Conservation (phyloP, 2,888 invertebrate species). For the Apodemia hepburni region DNA sequence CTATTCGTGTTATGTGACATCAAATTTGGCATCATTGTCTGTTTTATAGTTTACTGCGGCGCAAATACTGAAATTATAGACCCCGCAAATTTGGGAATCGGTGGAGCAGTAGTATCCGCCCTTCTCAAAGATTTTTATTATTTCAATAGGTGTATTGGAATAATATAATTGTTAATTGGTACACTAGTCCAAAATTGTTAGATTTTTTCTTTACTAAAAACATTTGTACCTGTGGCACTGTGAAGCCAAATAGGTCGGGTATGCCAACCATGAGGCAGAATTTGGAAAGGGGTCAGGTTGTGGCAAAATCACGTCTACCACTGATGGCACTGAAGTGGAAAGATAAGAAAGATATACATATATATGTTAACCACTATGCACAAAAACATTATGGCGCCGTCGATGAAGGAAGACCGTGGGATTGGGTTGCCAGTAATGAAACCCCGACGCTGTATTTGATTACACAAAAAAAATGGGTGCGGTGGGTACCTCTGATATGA, state of each 20-base stretch:
- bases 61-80: conserved; percentile 28
- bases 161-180: conserved; percentile 35
- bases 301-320: too few species aligned
- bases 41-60: conserved; percentile 35
- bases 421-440: conserved; percentile 2
- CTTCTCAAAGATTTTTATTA: conserved; percentile 31
- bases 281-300: too few species aligned
- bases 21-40: conserved; percentile 31
- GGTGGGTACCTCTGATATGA: not conserved
- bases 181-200: conserved; percentile 32
- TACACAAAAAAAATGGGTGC: not conserved
- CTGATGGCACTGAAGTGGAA: not conserved
- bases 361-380: not conserved
- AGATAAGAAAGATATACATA: not conserved
- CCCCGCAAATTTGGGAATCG: conserved; percentile 27
- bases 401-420: not conserved
- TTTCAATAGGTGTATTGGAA: conserved; percentile 29
- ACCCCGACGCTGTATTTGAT: not conserved
- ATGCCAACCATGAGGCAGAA: conserved; percentile 26
- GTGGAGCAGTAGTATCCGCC: conserved; percentile 29
- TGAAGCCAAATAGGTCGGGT: conserved; percentile 27
- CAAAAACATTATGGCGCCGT: not conserved
- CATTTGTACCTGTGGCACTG: conserved; percentile 34
- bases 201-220: conserved; percentile 29
- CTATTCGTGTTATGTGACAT: conserved; percentile 30